phyloP scores from a whole-genome alignment of 2,797 vertebrate genomes.

The Cetoscarus ocellatus region DNA sequence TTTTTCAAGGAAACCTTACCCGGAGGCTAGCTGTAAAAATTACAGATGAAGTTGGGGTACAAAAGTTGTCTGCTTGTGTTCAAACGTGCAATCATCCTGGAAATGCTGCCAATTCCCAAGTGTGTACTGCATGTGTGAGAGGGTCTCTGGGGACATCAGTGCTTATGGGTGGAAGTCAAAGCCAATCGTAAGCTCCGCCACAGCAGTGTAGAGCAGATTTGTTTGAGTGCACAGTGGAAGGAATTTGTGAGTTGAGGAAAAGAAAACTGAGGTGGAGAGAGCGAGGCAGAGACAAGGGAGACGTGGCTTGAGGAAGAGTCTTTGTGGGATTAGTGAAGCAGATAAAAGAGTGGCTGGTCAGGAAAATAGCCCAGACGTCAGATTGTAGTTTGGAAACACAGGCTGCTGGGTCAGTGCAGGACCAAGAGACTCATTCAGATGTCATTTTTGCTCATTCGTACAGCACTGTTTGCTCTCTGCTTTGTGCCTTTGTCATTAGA shows the following conservation, averaged over 20 bases:
- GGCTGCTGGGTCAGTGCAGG: slow-evolving; percentile 48
- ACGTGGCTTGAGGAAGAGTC: slow-evolving; percentile 33
- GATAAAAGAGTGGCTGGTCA: slow-evolving; percentile 50
- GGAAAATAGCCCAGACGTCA: slow-evolving; percentile 20
- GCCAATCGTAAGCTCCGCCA: slow-evolving; percentile 25
- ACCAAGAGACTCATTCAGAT: slow-evolving; percentile 22
- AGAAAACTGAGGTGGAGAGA: slow-evolving; percentile 13
- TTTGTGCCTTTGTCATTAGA: slow-evolving; percentile 66
- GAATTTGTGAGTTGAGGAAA: slow-evolving; percentile 32
- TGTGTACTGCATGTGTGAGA: too few species aligned
- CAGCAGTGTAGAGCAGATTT: slow-evolving; percentile 26
- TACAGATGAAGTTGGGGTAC: too few species aligned
- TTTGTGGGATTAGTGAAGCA: slow-evolving; percentile 54
- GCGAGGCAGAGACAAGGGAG: slow-evolving; percentile 17
- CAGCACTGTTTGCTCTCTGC: slow-evolving; percentile 67
- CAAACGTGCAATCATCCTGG: too few species aligned
- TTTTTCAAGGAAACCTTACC: too few species aligned
- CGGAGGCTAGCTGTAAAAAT: too few species aligned
- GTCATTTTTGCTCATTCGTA: slow-evolving; percentile 62
- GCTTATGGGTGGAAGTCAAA: slow-evolving; percentile 34
- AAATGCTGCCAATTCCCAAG: too few species aligned
- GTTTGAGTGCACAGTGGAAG: slow-evolving; percentile 26
- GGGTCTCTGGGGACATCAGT: neutral
- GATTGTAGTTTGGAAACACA: slow-evolving; percentile 39
- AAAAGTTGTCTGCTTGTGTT: too few species aligned